Evolutionary conservation across 2,113 vertebrate species (phyloP), one percentile per base, ranked within the genome.

Genomic region (Camarhynchus parvulus): DNA sequence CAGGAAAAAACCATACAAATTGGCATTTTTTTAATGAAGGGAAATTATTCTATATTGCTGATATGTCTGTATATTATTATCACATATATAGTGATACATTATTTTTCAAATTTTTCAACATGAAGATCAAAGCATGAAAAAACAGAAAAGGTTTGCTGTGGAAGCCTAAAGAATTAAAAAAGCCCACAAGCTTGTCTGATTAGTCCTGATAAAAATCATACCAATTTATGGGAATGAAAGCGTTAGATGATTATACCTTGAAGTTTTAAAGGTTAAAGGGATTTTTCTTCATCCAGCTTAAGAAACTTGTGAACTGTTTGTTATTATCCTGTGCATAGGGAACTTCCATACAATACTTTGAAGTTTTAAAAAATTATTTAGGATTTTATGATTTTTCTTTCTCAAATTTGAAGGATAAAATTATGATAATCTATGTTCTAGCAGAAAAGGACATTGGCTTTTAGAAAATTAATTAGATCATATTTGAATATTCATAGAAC

Each of bases 401-500:
- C 39, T 96, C 83, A 94, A 77, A 73, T 94, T 87, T 89, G 70
- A 90, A 89, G 77, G 78, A 76, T 84, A 94, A 97, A 97, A 94
- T 83, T 73, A 95, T 81, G 78, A 56, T 89, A 94, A 95, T 92
- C 81, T 95, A 52, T 94, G 35, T 39, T 66, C 53, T 92, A 94
- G 75, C 93, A 97, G 93, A 86, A 96, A 95, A 83, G 96, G 49
- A 81, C 56, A 75, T 24, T 97, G 80, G 59, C 39, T 95, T 96
- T 97, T 84, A 79, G 90, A 97, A 97, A 97, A 97, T 94, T 97
- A 97, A 95, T 98, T 96, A 96, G 93, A 94, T 96, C 59, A 76
- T 63, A 80, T 97, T 95, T 97, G 95, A 98, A 97, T 98, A 97
- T 97, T 98, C 74, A 86, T 96, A 95, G 92, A 94, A 63, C 47